phyloP scores from a whole-genome alignment of 1,140 invertebrate species.

The Drosophila mayri region DNA sequence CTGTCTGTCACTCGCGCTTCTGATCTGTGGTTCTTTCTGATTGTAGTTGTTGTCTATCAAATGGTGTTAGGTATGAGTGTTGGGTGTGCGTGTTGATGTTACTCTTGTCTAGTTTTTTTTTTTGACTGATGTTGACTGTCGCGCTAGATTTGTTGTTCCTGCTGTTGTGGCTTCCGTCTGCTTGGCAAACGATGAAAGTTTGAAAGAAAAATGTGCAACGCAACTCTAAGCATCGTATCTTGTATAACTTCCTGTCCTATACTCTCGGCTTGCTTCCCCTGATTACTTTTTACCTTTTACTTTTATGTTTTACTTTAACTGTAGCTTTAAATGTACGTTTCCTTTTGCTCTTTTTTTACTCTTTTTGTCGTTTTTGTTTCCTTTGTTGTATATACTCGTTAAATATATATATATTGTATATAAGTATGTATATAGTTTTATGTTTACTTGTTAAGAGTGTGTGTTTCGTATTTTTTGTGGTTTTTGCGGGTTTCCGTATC shows the following conservation, averaged over 20 bases:
- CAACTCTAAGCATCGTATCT: conserved; percentile 80
- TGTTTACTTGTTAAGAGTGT: conserved; percentile 75
- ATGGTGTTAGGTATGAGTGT: conserved; percentile 41
- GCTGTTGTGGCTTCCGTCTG: conserved; percentile 63
- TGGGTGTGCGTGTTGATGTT: conserved; percentile 53
- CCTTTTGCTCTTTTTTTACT: conserved; percentile 64
- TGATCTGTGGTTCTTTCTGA: conserved; percentile 38
- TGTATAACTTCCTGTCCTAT: conserved; percentile 41
- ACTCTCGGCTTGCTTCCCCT: conserved; percentile 39
- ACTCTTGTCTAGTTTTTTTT: conserved; percentile 43
- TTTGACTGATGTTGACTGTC: conserved; percentile 43
- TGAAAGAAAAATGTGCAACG: conserved; percentile 77
- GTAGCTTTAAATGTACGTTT: conserved; percentile 79
- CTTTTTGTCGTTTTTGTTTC: conserved; percentile 50
- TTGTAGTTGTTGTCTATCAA: conserved; percentile 39
- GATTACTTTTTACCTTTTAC: conserved; percentile 36
- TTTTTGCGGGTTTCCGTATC: conserved; percentile 43
- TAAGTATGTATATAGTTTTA: conserved; percentile 63
- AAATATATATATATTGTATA: conserved; percentile 61
- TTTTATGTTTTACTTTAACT: conserved; percentile 59
- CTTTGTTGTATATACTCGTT: conserved; percentile 42
- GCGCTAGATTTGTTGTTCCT: conserved; percentile 36
- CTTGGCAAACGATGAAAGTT: conserved; percentile 82
- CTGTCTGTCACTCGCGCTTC: conserved; percentile 24
- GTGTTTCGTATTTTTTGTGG: conserved; percentile 68